Percentiles rank a stretch among this genome's conserved stretches.
Conservation (phyloP, 2,113 vertebrate species). For the Colossoma macropomum region DNA sequence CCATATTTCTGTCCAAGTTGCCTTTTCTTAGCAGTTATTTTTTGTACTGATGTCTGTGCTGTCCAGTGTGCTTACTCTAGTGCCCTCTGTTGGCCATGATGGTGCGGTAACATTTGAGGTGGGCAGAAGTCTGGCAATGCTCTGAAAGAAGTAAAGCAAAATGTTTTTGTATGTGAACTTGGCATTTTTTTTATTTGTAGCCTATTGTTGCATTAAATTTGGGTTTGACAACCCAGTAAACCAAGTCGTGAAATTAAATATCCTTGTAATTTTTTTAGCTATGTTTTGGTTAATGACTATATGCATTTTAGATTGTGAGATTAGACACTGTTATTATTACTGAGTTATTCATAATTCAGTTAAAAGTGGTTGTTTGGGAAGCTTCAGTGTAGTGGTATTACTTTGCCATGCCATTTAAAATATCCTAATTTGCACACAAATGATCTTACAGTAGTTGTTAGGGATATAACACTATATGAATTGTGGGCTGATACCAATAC, state of each 20-base stretch:
- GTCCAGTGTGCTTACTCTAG: conserved; percentile 76
- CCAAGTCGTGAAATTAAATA: conserved; percentile 34
- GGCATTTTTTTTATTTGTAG: conserved; percentile 54
- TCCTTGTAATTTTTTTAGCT: neutral
- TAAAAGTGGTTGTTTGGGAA: too few relatives aligned
- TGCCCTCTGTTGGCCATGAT: conserved; percentile 71
- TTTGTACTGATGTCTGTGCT: conserved; percentile 77
- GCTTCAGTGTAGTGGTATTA: too few relatives aligned
- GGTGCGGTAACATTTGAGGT: conserved; percentile 61
- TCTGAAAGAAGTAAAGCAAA: conserved; percentile 75
- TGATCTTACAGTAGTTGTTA: too few relatives aligned
- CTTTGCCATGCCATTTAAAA: too few relatives aligned
- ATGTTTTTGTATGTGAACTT: conserved; percentile 53
- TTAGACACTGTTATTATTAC: too few relatives aligned
- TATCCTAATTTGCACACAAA: too few relatives aligned
- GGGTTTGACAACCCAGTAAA: conserved; percentile 55
- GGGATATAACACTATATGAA: too few relatives aligned
- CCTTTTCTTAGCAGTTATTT: conserved; percentile 73
- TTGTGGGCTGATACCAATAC: too few relatives aligned
- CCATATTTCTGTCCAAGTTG: conserved; percentile 74
- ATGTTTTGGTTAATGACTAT: neutral
- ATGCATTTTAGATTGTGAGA: too few relatives aligned
- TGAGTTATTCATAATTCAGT: too few relatives aligned
- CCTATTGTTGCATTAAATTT: conserved; percentile 69
- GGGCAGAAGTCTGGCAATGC: conserved; percentile 72